Evolutionary conservation across 2,797 vertebrate species (phyloP), one percentile per base, ranked within the genome.

Genomic region (Gambusia yucatana): DNA sequence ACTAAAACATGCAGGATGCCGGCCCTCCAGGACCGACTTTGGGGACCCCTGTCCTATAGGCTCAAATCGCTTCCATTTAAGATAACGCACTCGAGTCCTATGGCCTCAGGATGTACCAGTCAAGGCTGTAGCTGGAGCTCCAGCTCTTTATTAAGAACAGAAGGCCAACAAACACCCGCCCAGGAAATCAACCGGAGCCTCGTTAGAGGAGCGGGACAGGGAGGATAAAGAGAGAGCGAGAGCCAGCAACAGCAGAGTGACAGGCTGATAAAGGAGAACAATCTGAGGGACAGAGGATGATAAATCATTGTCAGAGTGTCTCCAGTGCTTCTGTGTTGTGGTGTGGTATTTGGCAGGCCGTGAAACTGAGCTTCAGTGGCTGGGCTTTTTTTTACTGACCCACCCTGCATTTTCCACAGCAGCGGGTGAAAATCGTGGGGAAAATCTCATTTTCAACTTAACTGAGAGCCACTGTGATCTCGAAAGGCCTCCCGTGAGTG

Each of bases 101-200:
- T 83, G 90, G 84, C 87, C 89, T 90, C 55, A 77, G 82, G 85
- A 74, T 82, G 79, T 88, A 89, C 90, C 80, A 91, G 90, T 89
- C 92, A 92, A 91, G 84, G 82, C 77, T 70, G 82, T 80, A 85
- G 89, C 86, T 81, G 82, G 79, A 1, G 55, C 84, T 94, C 90
- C 91, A 95, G 85, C 33, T 87, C 90, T 95, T 96, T 95, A 95
- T 96, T 94, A 94, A 93, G 90, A 95, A 93, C 93, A 95, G 94
- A 93, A 86, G 86, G 76, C 86, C 85, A 88, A 84, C 85, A 88
- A 91, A 92, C 79, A 82, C 20, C 81, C 65, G 77, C 69, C 86
- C 84, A 87, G 90, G 89, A 93, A 91, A 93, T 91, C 79, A 88
- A 84, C 89, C 85, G 83, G 79, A 89, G 82, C 75, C 78, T 73